Evolutionary conservation across 2,797 vertebrate genomes (phyloP), one percentile per base, ranked within the genome.

Genomic region (Euphonia xanthogaster): DNA sequence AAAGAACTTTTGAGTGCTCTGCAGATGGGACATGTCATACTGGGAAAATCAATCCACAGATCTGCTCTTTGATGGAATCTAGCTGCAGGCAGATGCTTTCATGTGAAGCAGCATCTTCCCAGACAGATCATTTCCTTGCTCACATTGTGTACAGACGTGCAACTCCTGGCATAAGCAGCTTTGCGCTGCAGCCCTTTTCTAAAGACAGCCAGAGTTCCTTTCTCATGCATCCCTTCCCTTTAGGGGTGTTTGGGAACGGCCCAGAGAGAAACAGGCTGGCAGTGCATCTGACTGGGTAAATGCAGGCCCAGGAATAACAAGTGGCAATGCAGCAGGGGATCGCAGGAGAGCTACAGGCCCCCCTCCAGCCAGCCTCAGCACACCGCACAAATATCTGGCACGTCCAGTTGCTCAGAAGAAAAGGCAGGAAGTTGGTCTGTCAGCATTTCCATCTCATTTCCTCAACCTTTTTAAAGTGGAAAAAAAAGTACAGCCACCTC

Each of bases 51-150:
- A 90, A 66, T 78, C 76, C 22, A 1, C 96, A 93, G 91, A 91
- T 96, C 95, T 96, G 63, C 70, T 77, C 96, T 96, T 94, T 95
- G 94, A 95, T 95, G 93, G 85, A 67, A 86, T 94, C 51, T 91
- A 75, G 93, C 93, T 96, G 94, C 89, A 83, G 91, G 96, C 87
- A 90, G 82, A 67, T 55, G 92, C 94, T 95, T 97, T 96, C 92
- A 93, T 93, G 91, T 96, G 45, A 3, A 2, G 63, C 81, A 93
- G 90, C 88, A 83, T 89, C 95, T 97, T 95, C 93, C 93, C 93
- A 94, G 88, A 67, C 72, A 83, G 85, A 92, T 93, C 80, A 91
- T 77, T 92, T 88, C 89, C 95, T 93, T 75, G 84, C 93, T 83
- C 73, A 63, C 73, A 1, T 42, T 86, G 72, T 35, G 35, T 91